Percentiles rank a stretch among this genome's conserved stretches.
Evolutionary conservation across 2,113 vertebrate species (phyloP).

Genomic region (Odocoileus hemionus): DNA sequence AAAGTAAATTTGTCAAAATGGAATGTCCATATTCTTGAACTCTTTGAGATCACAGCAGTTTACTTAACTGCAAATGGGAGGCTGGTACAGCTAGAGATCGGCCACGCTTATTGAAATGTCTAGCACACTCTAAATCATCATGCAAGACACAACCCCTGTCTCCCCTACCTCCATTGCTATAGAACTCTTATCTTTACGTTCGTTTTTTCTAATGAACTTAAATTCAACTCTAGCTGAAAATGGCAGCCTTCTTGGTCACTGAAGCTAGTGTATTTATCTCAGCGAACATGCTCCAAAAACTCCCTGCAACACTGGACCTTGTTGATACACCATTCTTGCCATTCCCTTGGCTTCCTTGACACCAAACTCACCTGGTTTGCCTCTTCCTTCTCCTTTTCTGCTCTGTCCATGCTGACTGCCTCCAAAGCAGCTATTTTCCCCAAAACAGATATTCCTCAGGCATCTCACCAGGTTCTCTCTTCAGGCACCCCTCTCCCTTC

Average conservation of each 20-base stretch:
- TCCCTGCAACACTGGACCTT: background rate
- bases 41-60: background rate
- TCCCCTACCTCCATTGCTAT: background rate
- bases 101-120: background rate
- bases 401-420: background rate
- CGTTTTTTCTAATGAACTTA: background rate
- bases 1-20: background rate
- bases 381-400: background rate
- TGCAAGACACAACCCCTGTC: background rate
- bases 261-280: background rate
- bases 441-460: background rate
- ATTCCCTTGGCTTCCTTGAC: background rate
- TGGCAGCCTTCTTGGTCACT: background rate
- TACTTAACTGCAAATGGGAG: background rate
- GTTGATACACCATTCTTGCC: background rate
- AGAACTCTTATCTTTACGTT: background rate
- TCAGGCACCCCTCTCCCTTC: background rate
- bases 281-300: background rate
- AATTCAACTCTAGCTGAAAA: background rate
- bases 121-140: background rate
- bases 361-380: background rate
- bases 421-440: background rate
- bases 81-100: background rate
- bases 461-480: background rate
- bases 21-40: background rate